phyloP scores from a whole-genome alignment of 2,113 vertebrate genomes.

The Corythaixoides concolor region DNA sequence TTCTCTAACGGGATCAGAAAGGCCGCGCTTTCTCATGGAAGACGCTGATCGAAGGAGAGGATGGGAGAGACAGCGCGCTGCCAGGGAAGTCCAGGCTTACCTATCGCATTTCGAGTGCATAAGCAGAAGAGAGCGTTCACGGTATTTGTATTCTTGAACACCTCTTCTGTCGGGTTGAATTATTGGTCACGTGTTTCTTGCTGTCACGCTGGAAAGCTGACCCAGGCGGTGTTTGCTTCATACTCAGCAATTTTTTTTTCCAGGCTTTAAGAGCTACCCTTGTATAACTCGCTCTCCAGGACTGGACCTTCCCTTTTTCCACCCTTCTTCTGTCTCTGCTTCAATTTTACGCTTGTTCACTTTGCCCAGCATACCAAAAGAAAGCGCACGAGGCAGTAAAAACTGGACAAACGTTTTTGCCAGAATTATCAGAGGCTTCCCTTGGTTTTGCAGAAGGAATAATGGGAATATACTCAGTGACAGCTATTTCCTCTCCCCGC shows the following conservation, averaged over 20 bases:
- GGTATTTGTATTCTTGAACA: not conserved
- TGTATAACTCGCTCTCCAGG: not conserved
- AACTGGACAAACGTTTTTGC: not conserved
- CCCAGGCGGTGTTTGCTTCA: not conserved
- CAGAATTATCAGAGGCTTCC: not conserved
- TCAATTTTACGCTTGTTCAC: not conserved
- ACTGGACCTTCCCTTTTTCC: not conserved
- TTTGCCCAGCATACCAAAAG: not conserved
- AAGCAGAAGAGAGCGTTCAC: not conserved
- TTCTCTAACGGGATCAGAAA: not conserved
- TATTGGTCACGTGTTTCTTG: not conserved
- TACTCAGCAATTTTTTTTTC: not conserved
- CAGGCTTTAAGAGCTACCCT: not conserved
- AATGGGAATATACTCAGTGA: not conserved
- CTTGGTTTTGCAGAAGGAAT: not conserved
- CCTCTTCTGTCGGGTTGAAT: not conserved
- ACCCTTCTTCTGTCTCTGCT: not conserved
- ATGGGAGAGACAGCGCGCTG: fast-evolving
- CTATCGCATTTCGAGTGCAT: not conserved
- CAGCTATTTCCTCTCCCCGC: not conserved
- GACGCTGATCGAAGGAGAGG: not conserved
- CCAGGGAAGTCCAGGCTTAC: not conserved
- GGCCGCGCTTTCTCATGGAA: not conserved
- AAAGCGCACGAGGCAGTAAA: not conserved
- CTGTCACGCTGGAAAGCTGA: not conserved